Conservation (phyloP, 2,888 invertebrate species). For the Endomychus coccineus region DNA sequence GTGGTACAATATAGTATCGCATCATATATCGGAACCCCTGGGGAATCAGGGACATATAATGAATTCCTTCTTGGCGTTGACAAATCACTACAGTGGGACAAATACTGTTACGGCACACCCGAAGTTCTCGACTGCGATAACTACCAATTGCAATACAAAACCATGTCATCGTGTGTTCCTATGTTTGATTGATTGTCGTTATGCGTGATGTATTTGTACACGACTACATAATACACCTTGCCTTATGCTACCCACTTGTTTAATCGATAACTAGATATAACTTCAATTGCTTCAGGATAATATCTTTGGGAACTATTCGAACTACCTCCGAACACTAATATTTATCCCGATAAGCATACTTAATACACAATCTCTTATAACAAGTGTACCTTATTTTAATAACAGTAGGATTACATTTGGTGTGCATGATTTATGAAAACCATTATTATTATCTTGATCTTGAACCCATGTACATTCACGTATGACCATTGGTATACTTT, state of each 20-base stretch:
- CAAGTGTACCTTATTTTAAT: too few species aligned
- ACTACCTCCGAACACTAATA: background rate
- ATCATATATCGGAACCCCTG: slow-evolving; percentile 30
- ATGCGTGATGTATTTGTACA: slow-evolving; percentile 1
- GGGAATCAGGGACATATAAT: slow-evolving; percentile 29
- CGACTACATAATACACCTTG: too few species aligned
- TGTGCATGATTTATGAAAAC: too few species aligned
- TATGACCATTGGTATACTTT: too few species aligned
- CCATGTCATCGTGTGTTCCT: background rate
- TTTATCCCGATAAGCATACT: too few species aligned
- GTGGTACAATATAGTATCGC: slow-evolving; percentile 28
- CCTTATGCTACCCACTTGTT: background rate
- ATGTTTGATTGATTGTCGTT: background rate
- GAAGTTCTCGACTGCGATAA: background rate
- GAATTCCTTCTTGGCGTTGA: slow-evolving; percentile 41
- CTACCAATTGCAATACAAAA: background rate
- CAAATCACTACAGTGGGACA: slow-evolving; percentile 40
- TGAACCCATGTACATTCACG: too few species aligned
- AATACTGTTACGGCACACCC: slow-evolving; percentile 17
- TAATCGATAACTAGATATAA: slow-evolving; percentile 1
- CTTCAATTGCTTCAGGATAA: too few species aligned
- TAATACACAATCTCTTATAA: too few species aligned
- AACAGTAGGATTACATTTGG: too few species aligned
- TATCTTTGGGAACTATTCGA: too few species aligned
- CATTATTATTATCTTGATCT: too few species aligned